phyloP scores from a whole-genome alignment of 2,797 vertebrate species.

The Microcaecilia unicolor region DNA sequence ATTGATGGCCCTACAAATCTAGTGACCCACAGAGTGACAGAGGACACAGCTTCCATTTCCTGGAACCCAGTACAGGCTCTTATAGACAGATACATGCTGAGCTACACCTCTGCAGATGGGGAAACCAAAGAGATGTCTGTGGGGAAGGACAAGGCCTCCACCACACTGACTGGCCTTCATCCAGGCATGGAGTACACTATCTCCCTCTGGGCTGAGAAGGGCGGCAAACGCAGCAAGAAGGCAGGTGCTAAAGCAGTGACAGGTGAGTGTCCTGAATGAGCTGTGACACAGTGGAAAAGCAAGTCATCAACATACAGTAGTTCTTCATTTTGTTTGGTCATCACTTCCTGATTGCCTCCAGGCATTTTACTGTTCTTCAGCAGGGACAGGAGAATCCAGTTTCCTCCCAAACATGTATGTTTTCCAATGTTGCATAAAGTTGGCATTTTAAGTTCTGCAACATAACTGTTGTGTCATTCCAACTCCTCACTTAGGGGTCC shows the following conservation, averaged over 20 bases:
- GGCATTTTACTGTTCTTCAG: too few relatives aligned
- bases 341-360: too few relatives aligned
- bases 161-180: constrained; percentile 49
- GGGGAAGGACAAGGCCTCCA: constrained; percentile 39
- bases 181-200: constrained; percentile 57
- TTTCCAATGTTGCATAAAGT: too few relatives aligned
- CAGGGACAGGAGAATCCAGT: too few relatives aligned
- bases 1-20: constrained; percentile 59
- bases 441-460: too few relatives aligned
- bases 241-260: constrained; percentile 51
- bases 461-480: too few relatives aligned
- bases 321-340: too few relatives aligned
- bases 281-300: too few relatives aligned
- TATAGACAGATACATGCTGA: constrained; percentile 61
- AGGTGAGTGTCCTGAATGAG: constrained; percentile 59
- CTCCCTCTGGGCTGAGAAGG: constrained; percentile 62
- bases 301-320: too few relatives aligned
- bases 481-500: too few relatives aligned
- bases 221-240: constrained; percentile 54
- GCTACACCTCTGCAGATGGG: constrained; percentile 51
- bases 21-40: constrained; percentile 46
- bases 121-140: constrained; percentile 44
- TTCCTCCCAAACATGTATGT: too few relatives aligned
- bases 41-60: constrained; percentile 52
- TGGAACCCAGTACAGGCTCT: constrained; percentile 57